Conservation (phyloP, 2,113 vertebrate genomes). For the Oreotrochilus melanogaster region DNA sequence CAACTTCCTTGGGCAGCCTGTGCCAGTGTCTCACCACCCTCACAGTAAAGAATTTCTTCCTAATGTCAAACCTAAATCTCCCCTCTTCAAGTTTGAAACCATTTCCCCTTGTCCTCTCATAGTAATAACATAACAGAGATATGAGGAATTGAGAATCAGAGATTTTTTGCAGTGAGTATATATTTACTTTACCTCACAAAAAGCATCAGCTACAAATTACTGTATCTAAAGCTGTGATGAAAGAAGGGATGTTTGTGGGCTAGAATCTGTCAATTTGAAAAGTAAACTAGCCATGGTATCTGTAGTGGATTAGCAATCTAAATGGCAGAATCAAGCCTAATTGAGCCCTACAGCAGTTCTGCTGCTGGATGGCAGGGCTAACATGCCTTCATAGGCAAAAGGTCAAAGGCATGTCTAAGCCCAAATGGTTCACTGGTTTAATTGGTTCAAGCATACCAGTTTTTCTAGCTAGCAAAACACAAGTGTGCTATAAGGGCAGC, state of each 20-base stretch:
- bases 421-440: constrained; percentile 27
- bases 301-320: background rate
- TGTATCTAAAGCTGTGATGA: background rate
- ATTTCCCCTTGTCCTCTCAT: no score
- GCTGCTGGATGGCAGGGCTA: background rate
- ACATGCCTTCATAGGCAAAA: background rate
- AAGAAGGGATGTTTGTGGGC: background rate
- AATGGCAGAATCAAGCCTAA: constrained; percentile 15
- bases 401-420: constrained; percentile 24
- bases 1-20: no score
- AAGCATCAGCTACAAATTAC: background rate
- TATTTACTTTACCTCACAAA: background rate
- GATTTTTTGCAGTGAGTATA: background rate
- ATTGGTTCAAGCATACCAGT: background rate
- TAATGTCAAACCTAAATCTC: no score
- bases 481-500: background rate
- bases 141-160: background rate
- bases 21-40: no score
- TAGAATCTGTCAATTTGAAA: background rate
- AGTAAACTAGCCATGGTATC: background rate
- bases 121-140: background rate
- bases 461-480: background rate
- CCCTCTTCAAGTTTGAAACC: no score
- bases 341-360: background rate
- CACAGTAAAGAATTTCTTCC: no score